These are phyloP conservation scores for Leptonema lineaticorne DNA, from an alignment of 1,140 invertebrate genomes.

Conservation along the genomic window DNA sequence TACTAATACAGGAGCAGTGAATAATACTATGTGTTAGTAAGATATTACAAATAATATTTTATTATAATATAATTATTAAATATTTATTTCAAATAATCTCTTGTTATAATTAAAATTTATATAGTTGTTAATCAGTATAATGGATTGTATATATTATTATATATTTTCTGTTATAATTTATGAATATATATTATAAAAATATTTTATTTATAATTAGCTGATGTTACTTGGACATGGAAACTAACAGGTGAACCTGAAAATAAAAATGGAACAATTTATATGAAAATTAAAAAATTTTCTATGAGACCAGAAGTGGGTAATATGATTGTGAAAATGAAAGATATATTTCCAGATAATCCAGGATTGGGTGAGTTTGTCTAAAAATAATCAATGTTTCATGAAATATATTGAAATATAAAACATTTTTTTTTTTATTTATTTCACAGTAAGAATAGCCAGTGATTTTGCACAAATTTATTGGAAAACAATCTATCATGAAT, in stretches of 20 bases:
- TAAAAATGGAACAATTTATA: constrained; percentile 47
- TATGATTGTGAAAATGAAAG: constrained; percentile 56
- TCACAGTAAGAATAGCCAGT: constrained; percentile 56
- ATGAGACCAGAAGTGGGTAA: constrained; percentile 62
- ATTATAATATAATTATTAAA: not conserved
- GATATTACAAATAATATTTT: too few species aligned
- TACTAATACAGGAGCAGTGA: constrained; percentile 51
- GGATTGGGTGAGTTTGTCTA: constrained; percentile 61
- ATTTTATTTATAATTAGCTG: constrained; percentile 43
- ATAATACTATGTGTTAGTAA: constrained; percentile 53
- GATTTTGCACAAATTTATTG: constrained; percentile 60
- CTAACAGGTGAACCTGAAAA: constrained; percentile 49
- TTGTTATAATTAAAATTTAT: not conserved
- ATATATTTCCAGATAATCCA: constrained; percentile 59
- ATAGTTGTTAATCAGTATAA: not conserved
- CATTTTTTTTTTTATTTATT: constrained; percentile 38
- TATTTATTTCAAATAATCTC: not conserved
- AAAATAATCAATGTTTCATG: not conserved
- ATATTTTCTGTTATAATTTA: not conserved
- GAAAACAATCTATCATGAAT: constrained; percentile 57
- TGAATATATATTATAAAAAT: not conserved
- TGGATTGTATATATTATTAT: not conserved
- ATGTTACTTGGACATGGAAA: constrained; percentile 54
- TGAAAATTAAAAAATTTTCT: constrained; percentile 61
- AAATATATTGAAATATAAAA: not conserved